A percentile compares a stretch with the other conserved stretches of the same genome.
These are phyloP conservation scores for Eulithis testata DNA, from an alignment of 2,888 invertebrate genomes.

Conservation along the genomic window DNA sequence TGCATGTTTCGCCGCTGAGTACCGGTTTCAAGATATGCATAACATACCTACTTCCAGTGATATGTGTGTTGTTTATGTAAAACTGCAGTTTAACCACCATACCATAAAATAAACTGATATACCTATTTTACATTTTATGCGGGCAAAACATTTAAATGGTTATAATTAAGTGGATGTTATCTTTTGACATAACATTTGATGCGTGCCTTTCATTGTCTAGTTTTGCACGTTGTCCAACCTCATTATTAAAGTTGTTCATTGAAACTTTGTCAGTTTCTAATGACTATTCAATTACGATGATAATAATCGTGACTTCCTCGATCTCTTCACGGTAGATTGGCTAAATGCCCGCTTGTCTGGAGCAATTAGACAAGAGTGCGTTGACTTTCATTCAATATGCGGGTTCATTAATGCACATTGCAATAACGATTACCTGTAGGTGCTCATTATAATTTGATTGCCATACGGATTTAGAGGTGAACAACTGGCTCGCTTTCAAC, in stretches of 20 bases:
- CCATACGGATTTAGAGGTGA: constrained; percentile 20
- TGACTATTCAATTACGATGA: constrained; percentile 31
- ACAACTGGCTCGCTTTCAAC: constrained; percentile 13
- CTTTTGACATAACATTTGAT: constrained; percentile 25
- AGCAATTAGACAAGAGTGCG: constrained; percentile 57
- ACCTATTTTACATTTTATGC: constrained; percentile 44
- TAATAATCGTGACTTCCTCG: constrained; percentile 35
- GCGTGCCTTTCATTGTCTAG: background rate
- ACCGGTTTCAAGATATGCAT: constrained; percentile 46
- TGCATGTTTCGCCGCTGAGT: constrained; percentile 53
- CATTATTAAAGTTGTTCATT: constrained; percentile 5
- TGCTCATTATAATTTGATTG: constrained; percentile 23
- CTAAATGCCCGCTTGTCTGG: constrained; percentile 40
- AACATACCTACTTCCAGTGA: constrained; percentile 27
- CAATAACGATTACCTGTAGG: constrained; percentile 43
- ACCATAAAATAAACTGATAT: constrained; percentile 41
- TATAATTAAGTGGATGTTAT: constrained; percentile 21
- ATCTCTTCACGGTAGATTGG: constrained; percentile 41
- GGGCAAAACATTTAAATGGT: constrained; percentile 53
- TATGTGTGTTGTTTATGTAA: constrained; percentile 47
- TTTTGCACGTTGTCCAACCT: constrained; percentile 4
- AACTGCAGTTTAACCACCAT: constrained; percentile 55
- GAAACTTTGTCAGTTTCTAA: constrained; percentile 23
- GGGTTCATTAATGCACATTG: constrained; percentile 68
- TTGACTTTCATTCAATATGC: constrained; percentile 58